These are phyloP conservation scores for Dioctria linearis DNA, from an alignment of 2,888 invertebrate species.

Conservation along the genomic window DNA sequence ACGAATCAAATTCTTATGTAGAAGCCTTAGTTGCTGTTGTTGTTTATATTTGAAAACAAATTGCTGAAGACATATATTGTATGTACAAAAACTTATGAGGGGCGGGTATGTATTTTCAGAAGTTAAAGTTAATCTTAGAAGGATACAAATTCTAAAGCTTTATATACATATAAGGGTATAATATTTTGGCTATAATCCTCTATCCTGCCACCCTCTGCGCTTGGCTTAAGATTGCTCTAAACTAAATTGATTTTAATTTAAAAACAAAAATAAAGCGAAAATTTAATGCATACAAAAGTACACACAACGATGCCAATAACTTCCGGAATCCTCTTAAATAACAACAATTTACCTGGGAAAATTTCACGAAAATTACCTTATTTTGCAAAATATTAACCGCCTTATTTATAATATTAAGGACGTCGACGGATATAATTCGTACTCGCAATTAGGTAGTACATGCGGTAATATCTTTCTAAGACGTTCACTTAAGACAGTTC, in stretches of 20 bases:
- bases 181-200: too few relatives aligned
- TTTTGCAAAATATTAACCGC: constrained; percentile 43
- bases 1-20: too few relatives aligned
- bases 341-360: constrained; percentile 20
- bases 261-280: not conserved
- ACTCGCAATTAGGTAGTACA: constrained; percentile 40
- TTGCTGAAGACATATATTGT: too few relatives aligned
- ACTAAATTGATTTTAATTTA: not conserved
- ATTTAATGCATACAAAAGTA: not conserved
- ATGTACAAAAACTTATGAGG: too few relatives aligned
- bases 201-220: too few relatives aligned
- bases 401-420: constrained; percentile 37
- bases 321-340: constrained; percentile 9
- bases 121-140: too few relatives aligned
- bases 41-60: too few relatives aligned
- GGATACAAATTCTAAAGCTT: too few relatives aligned
- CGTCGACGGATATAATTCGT: constrained; percentile 26
- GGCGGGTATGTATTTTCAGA: too few relatives aligned
- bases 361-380: constrained; percentile 30
- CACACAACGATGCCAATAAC: constrained; percentile 10
- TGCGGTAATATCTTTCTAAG: constrained; percentile 17
- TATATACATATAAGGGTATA: too few relatives aligned
- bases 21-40: too few relatives aligned
- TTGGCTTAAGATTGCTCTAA: not conserved
- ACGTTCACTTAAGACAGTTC: constrained; percentile 13